A percentile compares a stretch with the other conserved stretches of the same genome.
Evolutionary conservation across 2,113 vertebrate genomes (phyloP).

Genomic region (Tenrec ecaudatus): DNA sequence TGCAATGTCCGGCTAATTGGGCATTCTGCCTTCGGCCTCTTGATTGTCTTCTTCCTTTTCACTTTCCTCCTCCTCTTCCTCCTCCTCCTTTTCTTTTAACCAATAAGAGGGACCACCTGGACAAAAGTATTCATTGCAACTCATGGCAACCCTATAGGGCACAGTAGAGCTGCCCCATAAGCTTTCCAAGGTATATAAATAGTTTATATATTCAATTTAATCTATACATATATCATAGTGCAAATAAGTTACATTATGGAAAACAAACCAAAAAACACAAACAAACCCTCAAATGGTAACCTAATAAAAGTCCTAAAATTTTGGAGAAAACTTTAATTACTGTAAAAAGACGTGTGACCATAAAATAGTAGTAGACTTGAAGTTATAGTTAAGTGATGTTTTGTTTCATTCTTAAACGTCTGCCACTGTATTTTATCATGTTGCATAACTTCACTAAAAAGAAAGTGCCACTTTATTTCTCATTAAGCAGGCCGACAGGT

Average conservation of each 20-base stretch:
- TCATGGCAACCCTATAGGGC: not conserved
- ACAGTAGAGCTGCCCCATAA: not conserved
- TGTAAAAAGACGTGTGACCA: not conserved
- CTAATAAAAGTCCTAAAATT: slow-evolving; percentile 24
- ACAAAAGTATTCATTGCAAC: not conserved
- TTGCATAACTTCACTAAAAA: slow-evolving; percentile 34
- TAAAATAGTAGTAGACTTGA: slow-evolving; percentile 30
- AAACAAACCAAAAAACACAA: slow-evolving; percentile 59
- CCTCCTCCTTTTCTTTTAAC: not conserved
- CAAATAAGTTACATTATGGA: slow-evolving; percentile 43
- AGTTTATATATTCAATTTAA: slow-evolving; percentile 65
- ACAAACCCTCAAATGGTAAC: too few relatives aligned
- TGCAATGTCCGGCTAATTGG: not conserved
- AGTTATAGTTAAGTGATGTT: slow-evolving; percentile 10
- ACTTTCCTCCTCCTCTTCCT: too few relatives aligned
- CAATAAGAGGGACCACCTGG: not conserved
- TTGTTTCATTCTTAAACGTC: not conserved
- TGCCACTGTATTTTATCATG: not conserved
- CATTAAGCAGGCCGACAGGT: not conserved
- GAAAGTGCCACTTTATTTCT: not conserved
- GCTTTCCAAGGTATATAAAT: not conserved
- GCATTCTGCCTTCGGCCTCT: not conserved
- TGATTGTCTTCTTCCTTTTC: not conserved
- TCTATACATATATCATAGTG: slow-evolving; percentile 66
- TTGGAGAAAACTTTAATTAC: slow-evolving; percentile 60